phyloP scores from a whole-genome alignment of 2,113 vertebrate species.

The Heterochromis multidens region DNA sequence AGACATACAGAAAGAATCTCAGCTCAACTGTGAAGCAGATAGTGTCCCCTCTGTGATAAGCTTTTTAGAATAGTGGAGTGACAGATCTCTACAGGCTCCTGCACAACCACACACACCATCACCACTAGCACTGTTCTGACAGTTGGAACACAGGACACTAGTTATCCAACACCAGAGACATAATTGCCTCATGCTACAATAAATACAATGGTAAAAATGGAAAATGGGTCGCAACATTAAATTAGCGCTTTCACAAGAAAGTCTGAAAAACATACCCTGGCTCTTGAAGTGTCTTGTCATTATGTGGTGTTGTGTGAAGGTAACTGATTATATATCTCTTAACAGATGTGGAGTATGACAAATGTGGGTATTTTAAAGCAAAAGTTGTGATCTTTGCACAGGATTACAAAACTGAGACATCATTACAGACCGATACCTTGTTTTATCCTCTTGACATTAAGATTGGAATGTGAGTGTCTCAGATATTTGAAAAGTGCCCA shows the following conservation, averaged over 20 bases:
- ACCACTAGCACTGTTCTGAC: slow-evolving; percentile 11
- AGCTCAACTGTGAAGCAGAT: slow-evolving; percentile 60
- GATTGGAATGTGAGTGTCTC: background rate
- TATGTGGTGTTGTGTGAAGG: background rate
- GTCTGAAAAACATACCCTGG: slow-evolving; percentile 8
- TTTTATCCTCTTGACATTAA: slow-evolving; percentile 18
- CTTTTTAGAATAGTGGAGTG: slow-evolving; percentile 56
- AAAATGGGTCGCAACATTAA: slow-evolving; percentile 43
- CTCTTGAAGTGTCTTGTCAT: background rate
- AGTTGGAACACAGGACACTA: slow-evolving; percentile 47
- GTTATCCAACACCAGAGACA: slow-evolving; percentile 27
- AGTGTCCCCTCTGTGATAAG: slow-evolving; percentile 65
- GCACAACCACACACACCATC: background rate
- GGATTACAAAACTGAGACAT: background rate
- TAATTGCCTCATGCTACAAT: slow-evolving; percentile 19
- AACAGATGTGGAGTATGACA: background rate
- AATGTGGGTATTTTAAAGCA: background rate
- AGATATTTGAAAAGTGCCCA: background rate
- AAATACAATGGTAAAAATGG: slow-evolving; percentile 19
- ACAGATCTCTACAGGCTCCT: slow-evolving; percentile 58
- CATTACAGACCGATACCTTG: background rate
- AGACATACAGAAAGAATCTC: slow-evolving; percentile 42
- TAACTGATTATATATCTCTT: background rate
- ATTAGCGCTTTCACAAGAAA: slow-evolving; percentile 22
- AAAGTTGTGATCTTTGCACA: background rate